A percentile compares a stretch with the other conserved stretches of the same genome.
Conservation (phyloP, 2,113 vertebrate species). For the Todiramphus chloris region DNA sequence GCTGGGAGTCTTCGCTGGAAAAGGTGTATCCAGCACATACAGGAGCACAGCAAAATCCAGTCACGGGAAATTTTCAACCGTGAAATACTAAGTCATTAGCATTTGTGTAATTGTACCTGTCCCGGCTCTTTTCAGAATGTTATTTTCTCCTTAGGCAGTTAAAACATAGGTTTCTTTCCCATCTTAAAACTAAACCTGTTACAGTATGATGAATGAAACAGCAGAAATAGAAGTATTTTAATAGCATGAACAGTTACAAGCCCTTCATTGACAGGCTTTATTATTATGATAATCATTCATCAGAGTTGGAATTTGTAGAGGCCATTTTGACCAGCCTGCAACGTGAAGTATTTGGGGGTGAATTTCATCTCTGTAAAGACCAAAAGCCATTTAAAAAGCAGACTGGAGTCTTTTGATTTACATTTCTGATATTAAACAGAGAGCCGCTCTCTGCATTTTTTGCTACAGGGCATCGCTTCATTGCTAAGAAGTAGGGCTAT, state of each 20-base stretch:
- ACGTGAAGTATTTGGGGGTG: constrained; percentile 31
- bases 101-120: neutral
- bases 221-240: constrained; percentile 65
- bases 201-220: constrained; percentile 57
- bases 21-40: neutral
- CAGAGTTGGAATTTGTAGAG: neutral
- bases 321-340: neutral
- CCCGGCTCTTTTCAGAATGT: neutral
- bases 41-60: neutral
- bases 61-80: neutral
- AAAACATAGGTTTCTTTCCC: constrained; percentile 30
- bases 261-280: constrained; percentile 47
- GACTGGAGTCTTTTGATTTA: constrained; percentile 67
- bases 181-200: constrained; percentile 58
- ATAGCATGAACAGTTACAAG: neutral
- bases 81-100: neutral
- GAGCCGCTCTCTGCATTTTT: constrained; percentile 47
- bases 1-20: neutral
- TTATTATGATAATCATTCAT: neutral
- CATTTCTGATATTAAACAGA: constrained; percentile 71
- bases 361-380: constrained; percentile 61
- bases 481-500: constrained; percentile 60
- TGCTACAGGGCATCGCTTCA: constrained; percentile 64
- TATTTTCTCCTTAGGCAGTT: constrained; percentile 24
- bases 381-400: constrained; percentile 62